These are phyloP conservation scores for Melopsittacus undulatus DNA, from an alignment of 2,797 vertebrate genomes.

Conservation along the genomic window DNA sequence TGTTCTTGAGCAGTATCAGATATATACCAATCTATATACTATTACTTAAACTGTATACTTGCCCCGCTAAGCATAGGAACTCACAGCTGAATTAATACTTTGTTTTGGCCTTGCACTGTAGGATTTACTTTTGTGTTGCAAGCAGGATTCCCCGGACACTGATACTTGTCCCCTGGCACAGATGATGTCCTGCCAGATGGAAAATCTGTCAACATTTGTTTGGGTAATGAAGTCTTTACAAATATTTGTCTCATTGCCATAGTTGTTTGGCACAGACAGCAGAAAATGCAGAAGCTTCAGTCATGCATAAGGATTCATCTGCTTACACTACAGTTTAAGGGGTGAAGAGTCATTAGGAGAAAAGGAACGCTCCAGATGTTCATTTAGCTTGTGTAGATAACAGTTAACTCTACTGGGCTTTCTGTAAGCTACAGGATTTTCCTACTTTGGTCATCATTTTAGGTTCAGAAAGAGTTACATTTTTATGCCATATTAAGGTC, in stretches of 20 bases:
- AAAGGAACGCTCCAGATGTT: not conserved
- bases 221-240: constrained; percentile 47
- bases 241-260: constrained; percentile 24
- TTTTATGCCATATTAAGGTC: not conserved
- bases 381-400: not conserved
- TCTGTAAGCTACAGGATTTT: not conserved
- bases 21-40: not conserved
- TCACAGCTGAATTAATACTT: not conserved
- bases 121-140: constrained; percentile 5
- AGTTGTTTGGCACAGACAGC: not conserved
- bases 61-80: not conserved
- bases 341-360: not conserved
- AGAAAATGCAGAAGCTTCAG: not conserved
- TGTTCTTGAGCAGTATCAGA: not conserved
- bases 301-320: not conserved
- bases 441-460: not conserved
- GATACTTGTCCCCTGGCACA: constrained; percentile 18
- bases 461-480: not conserved
- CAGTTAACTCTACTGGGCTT: not conserved
- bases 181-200: constrained; percentile 64
- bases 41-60: not conserved
- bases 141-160: constrained; percentile 22
- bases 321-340: not conserved
- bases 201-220: constrained; percentile 59
- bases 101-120: not conserved